Conservation (phyloP, 2,888 invertebrate species). For the Deilephila porcellus region DNA sequence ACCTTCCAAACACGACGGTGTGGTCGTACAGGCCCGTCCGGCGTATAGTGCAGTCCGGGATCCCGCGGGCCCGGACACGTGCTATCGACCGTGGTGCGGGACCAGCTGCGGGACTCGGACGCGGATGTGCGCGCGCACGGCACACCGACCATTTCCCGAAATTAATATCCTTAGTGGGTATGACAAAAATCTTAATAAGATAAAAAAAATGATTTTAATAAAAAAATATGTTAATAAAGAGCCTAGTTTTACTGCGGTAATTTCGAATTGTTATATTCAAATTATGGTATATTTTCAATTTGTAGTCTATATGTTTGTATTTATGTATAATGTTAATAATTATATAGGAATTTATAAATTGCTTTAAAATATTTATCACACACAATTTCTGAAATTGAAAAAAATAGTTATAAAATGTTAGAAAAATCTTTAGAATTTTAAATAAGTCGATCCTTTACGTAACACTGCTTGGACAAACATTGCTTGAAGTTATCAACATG, state of each 20-base stretch:
- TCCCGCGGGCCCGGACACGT: constrained; percentile 19
- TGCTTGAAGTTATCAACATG: constrained; percentile 21
- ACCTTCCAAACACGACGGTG: background rate
- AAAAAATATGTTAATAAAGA: background rate
- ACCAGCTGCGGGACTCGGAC: constrained; percentile 23
- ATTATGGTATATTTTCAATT: background rate
- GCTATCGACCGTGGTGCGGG: constrained; percentile 32
- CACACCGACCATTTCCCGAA: background rate
- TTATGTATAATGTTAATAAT: too few relatives aligned
- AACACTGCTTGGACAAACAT: background rate
- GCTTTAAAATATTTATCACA: background rate
- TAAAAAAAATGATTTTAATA: background rate
- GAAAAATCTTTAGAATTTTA: too few relatives aligned
- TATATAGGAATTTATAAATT: too few relatives aligned
- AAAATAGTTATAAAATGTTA: too few relatives aligned
- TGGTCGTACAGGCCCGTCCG: background rate
- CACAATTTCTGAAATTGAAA: too few relatives aligned
- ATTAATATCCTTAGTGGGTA: background rate
- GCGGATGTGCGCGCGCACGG: constrained; percentile 19
- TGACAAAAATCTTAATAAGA: background rate
- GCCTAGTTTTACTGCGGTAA: too few relatives aligned
- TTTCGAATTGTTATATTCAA: background rate
- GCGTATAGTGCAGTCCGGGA: constrained; percentile 16
- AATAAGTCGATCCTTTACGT: too few relatives aligned
- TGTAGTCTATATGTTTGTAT: background rate